Conservation (phyloP, 2,113 vertebrate genomes). For the Atlantisia rogersi region DNA sequence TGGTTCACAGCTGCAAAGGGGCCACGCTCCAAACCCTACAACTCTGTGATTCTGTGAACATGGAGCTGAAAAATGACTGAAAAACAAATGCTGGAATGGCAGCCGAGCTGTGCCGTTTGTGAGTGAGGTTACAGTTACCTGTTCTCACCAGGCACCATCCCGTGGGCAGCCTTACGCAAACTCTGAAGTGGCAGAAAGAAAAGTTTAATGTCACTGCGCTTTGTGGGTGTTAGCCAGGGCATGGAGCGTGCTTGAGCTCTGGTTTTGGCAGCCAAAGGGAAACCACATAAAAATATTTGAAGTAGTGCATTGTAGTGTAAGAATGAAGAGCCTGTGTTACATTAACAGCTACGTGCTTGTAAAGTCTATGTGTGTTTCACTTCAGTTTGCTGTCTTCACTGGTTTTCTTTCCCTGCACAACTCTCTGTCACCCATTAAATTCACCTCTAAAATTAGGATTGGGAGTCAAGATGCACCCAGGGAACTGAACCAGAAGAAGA, state of each 20-base stretch:
- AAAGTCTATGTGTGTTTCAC: not conserved
- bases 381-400: not conserved
- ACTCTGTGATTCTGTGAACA: no score
- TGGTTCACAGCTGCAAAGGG: not conserved
- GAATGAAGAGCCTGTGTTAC: not conserved
- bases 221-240: not conserved
- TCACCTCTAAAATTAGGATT: not conserved
- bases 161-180: not conserved
- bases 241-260: not conserved
- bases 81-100: not conserved
- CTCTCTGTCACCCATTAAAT: not conserved
- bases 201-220: not conserved
- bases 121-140: not conserved
- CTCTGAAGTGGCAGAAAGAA: not conserved
- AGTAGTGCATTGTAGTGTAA: not conserved
- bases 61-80: not conserved
- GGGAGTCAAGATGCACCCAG: not conserved
- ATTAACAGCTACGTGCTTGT: not conserved
- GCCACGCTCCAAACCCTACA: not conserved
- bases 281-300: not conserved
- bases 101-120: not conserved
- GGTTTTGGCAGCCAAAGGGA: not conserved
- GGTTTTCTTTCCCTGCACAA: not conserved
- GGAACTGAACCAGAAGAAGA: not conserved
- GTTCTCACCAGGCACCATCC: not conserved